Conservation (phyloP, 2,113 vertebrate genomes). For the Lonchura striata region DNA sequence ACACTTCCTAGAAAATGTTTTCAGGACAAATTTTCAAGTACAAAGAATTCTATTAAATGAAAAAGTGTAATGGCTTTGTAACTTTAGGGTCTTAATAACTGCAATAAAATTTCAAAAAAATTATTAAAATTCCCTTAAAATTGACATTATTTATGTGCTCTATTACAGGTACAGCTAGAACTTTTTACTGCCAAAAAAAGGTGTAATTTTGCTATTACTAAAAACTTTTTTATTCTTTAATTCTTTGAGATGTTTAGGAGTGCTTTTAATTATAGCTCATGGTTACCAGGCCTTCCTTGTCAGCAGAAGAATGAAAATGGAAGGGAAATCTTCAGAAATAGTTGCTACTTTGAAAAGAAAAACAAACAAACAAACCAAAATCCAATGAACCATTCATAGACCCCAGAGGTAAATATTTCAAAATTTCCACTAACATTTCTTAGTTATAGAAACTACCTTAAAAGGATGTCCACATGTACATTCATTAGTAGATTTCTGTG, state of each 20-base stretch:
- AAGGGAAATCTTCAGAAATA: not conserved
- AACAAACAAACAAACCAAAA: not conserved
- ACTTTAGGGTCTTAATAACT: not conserved
- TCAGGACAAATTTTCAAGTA: not conserved
- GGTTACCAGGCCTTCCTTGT: not conserved
- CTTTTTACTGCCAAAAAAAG: not conserved
- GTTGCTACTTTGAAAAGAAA: not conserved
- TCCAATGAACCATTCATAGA: not conserved
- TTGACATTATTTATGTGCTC: not conserved
- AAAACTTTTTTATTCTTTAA: not conserved
- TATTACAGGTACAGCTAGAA: not conserved
- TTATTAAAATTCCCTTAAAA: not conserved
- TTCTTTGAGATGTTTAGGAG: not conserved
- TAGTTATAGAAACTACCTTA: not conserved
- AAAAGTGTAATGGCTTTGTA: not conserved
- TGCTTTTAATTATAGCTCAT: not conserved
- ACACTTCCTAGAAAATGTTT: not conserved
- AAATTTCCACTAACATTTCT: not conserved
- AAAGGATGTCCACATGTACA: not conserved
- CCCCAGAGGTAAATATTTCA: not conserved
- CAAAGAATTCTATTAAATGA: not conserved
- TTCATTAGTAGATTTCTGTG: not conserved
- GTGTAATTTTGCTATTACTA: not conserved
- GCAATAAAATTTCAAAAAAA: not conserved
- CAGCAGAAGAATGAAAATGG: not conserved